Percentiles rank a stretch among this genome's conserved stretches.
Conservation (phyloP, 1,140 invertebrate species). For the Cylas formicarius region DNA sequence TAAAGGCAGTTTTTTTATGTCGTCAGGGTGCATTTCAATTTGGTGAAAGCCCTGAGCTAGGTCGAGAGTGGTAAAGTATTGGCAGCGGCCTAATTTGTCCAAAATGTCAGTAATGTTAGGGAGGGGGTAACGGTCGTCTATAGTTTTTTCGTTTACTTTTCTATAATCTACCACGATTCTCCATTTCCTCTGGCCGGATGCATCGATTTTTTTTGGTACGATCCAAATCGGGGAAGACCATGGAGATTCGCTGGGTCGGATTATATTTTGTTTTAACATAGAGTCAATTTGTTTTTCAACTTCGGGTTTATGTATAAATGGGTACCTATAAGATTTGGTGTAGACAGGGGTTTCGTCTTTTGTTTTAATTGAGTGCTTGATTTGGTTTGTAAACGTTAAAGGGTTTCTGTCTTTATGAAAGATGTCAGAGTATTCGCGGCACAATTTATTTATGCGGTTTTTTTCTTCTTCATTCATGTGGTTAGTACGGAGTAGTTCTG, state of each 20-base stretch:
- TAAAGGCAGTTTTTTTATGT: conserved; percentile 39
- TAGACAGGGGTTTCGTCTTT: conserved; percentile 15
- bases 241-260: conserved; percentile 18
- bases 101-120: conserved; percentile 42
- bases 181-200: conserved; percentile 14
- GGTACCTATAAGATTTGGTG: conserved; percentile 16
- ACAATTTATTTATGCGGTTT: not conserved
- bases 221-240: conserved; percentile 14
- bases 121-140: conserved; percentile 44
- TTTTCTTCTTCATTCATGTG: conserved; percentile 10
- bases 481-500: conserved; percentile 1
- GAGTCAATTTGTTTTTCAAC: conserved; percentile 5
- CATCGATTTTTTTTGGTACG: conserved; percentile 15
- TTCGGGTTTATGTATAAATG: conserved; percentile 12
- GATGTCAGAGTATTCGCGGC: conserved; percentile 8
- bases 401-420: conserved; percentile 10
- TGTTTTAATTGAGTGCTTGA: conserved; percentile 17
- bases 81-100: conserved; percentile 32
- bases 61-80: conserved; percentile 43
- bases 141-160: conserved; percentile 41
- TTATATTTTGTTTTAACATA: conserved; percentile 6
- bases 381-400: conserved; percentile 15
- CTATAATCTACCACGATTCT: conserved; percentile 36
- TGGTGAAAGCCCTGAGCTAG: conserved; percentile 23
- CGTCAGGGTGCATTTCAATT: conserved; percentile 12